Conservation (phyloP, 2,113 vertebrate species). For the Planiliza haematocheilus region DNA sequence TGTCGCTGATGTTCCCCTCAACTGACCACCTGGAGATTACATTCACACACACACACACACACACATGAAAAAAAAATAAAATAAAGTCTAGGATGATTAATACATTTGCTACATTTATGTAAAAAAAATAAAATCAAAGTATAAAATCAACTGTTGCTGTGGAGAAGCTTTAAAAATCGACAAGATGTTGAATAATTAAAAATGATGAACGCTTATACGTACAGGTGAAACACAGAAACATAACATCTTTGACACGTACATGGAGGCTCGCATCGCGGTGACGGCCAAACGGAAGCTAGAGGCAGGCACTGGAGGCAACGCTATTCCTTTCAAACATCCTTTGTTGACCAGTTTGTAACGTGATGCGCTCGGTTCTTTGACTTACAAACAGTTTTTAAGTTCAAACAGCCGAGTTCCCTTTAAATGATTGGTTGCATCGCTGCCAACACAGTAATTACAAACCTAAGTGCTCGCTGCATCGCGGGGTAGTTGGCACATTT, state of each 20-base stretch:
- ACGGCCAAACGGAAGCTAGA: slow-evolving; percentile 41
- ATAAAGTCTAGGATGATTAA: slow-evolving; percentile 63
- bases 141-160: slow-evolving; percentile 62
- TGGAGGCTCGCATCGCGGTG: slow-evolving; percentile 31
- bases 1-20: slow-evolving; percentile 43
- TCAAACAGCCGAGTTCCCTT: slow-evolving; percentile 84
- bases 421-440: slow-evolving; percentile 64
- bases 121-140: slow-evolving; percentile 32
- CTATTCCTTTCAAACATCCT: slow-evolving; percentile 42
- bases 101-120: slow-evolving; percentile 75
- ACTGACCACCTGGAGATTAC: slow-evolving; percentile 58
- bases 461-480: slow-evolving; percentile 87
- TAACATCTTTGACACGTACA: slow-evolving; percentile 61
- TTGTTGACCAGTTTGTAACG: slow-evolving; percentile 42
- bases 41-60: slow-evolving; percentile 56
- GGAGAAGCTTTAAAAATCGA: slow-evolving; percentile 44
- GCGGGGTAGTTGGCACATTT: slow-evolving; percentile 70
- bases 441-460: slow-evolving; percentile 58
- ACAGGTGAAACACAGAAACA: slow-evolving; percentile 50
- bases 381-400: slow-evolving; percentile 62
- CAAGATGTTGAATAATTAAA: slow-evolving; percentile 52
- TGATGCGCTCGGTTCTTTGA: slow-evolving; percentile 38
- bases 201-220: slow-evolving; percentile 66
- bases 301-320: slow-evolving; percentile 70
- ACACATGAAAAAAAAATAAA: slow-evolving; percentile 2